Conservation (phyloP, 2,797 vertebrate genomes). For the Dicrostonyx torquatus region DNA sequence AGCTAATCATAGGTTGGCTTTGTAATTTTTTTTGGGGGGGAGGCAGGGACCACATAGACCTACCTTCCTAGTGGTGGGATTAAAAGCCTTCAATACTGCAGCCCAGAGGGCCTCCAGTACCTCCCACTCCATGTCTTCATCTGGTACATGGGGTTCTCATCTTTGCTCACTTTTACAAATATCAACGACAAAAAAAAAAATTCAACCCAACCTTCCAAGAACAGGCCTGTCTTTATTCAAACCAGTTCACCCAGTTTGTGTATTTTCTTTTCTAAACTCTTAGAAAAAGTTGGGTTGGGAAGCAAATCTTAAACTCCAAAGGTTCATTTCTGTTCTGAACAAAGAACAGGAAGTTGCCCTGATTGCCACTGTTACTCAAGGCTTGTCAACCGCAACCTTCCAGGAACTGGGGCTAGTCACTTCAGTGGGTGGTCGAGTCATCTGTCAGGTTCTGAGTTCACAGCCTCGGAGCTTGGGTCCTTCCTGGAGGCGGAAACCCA, state of each 20-base stretch:
- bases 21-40: background rate
- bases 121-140: background rate
- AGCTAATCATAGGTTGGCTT: background rate
- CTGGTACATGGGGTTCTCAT: background rate
- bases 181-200: constrained; percentile 40
- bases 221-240: constrained; percentile 66
- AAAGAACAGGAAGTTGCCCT: background rate
- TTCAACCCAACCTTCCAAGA: constrained; percentile 54
- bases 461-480: background rate
- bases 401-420: constrained; percentile 54
- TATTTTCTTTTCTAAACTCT: background rate
- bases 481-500: background rate
- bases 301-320: constrained; percentile 1
- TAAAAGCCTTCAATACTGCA: background rate
- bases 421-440: background rate
- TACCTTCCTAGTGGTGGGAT: background rate
- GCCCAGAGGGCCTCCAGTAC: background rate
- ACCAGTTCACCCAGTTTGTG: constrained; percentile 50
- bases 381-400: constrained; percentile 56
- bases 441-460: background rate
- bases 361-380: background rate
- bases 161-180: constrained; percentile 2
- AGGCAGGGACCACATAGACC: background rate
- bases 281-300: background rate
- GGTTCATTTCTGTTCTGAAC: background rate